Evolutionary conservation across 2,113 vertebrate genomes (phyloP).

Genomic region (Aix galericulata): DNA sequence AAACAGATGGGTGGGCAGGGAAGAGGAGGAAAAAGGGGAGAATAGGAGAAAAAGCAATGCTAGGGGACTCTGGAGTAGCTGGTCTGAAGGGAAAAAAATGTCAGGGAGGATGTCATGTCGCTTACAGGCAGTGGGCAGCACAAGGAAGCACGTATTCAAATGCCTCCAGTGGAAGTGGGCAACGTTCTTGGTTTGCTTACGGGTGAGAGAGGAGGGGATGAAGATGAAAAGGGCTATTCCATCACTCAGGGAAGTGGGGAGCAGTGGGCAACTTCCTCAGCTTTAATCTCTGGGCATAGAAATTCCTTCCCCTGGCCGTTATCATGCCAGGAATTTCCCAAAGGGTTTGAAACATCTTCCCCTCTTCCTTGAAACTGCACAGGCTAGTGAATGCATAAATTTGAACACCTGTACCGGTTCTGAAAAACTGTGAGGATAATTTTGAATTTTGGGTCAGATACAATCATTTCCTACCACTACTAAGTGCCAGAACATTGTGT

Average conservation of each 20-base stretch:
- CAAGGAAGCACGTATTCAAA: neutral
- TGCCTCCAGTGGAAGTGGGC: neutral
- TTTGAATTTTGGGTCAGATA: neutral
- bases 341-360: neutral
- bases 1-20: neutral
- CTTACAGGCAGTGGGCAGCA: neutral
- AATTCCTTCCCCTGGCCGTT: neutral
- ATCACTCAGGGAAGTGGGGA: neutral
- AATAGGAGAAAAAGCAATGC: neutral
- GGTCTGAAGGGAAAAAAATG: neutral
- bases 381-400: neutral
- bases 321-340: neutral
- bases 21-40: neutral
- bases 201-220: neutral
- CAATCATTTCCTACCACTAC: neutral
- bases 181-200: neutral
- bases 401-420: neutral
- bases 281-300: neutral
- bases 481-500: neutral
- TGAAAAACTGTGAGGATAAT: neutral
- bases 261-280: neutral
- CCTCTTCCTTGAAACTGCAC: neutral
- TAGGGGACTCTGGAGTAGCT: neutral
- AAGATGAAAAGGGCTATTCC: neutral
- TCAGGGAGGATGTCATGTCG: neutral